Evolutionary conservation across 2,888 invertebrate genomes (phyloP).

Genomic region (Agrotis exclamationis): DNA sequence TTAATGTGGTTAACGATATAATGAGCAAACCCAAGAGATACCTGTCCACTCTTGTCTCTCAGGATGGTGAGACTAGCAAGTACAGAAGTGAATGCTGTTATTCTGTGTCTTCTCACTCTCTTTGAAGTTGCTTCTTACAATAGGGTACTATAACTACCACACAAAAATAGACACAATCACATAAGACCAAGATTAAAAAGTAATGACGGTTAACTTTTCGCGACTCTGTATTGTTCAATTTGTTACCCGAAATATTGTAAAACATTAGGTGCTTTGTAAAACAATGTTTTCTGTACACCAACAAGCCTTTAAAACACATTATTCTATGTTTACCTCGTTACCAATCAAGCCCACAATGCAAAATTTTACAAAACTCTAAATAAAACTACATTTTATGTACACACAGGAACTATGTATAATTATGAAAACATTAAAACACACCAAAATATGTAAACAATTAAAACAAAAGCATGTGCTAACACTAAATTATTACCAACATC

Average conservation of each 20-base stretch:
- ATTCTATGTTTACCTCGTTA: background rate
- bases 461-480: constrained; percentile 30
- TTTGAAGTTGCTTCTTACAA: too few relatives aligned
- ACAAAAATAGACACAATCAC: too few relatives aligned
- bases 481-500: constrained; percentile 26
- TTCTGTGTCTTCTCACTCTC: too few relatives aligned
- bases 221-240: background rate
- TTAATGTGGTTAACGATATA: too few relatives aligned
- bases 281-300: background rate
- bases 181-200: too few relatives aligned
- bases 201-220: background rate
- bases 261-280: background rate
- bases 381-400: background rate
- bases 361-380: background rate
- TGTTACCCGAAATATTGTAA: too few relatives aligned
- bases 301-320: too few relatives aligned
- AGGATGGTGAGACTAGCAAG: too few relatives aligned
- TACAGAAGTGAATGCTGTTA: too few relatives aligned
- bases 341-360: background rate
- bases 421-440: background rate
- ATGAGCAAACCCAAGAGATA: too few relatives aligned
- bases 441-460: constrained; percentile 12
- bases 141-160: too few relatives aligned
- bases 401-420: constrained; percentile 3
- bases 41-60: too few relatives aligned